A percentile compares a stretch with the other conserved stretches of the same genome.
phyloP scores from a whole-genome alignment of 2,113 vertebrate species.

The Glaucidium brasilianum region DNA sequence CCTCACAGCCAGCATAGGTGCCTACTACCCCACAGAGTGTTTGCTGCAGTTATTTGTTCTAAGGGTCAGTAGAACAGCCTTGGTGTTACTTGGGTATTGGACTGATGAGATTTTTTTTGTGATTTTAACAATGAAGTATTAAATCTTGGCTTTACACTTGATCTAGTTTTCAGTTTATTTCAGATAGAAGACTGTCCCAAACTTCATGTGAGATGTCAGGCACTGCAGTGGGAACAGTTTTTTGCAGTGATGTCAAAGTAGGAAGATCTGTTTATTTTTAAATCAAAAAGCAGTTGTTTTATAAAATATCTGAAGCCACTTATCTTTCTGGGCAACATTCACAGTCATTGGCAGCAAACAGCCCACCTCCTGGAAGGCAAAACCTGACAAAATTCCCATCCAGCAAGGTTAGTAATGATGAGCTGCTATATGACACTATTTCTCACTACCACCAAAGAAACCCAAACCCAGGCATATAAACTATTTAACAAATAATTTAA shows the following conservation, averaged over 20 bases:
- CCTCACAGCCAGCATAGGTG: rapidly evolving
- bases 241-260: neutral
- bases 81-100: neutral
- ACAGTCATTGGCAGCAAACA: neutral
- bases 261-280: neutral
- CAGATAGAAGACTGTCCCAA: neutral
- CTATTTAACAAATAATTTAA: neutral
- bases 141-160: neutral
- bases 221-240: neutral
- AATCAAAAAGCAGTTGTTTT: neutral
- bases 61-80: neutral
- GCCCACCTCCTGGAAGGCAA: neutral
- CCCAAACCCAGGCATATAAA: neutral
- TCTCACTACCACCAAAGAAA: neutral
- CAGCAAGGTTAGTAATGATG: neutral
- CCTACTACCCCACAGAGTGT: neutral
- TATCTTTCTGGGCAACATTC: neutral
- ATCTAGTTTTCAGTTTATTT: neutral
- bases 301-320: neutral
- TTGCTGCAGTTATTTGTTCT: neutral
- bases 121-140: neutral
- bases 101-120: neutral
- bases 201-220: neutral
- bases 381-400: neutral
- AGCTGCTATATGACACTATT: neutral